Percentiles rank a stretch among this genome's conserved stretches.
These are phyloP conservation scores for Volucella inanis DNA, from an alignment of 2,888 invertebrate genomes.

Conservation along the genomic window DNA sequence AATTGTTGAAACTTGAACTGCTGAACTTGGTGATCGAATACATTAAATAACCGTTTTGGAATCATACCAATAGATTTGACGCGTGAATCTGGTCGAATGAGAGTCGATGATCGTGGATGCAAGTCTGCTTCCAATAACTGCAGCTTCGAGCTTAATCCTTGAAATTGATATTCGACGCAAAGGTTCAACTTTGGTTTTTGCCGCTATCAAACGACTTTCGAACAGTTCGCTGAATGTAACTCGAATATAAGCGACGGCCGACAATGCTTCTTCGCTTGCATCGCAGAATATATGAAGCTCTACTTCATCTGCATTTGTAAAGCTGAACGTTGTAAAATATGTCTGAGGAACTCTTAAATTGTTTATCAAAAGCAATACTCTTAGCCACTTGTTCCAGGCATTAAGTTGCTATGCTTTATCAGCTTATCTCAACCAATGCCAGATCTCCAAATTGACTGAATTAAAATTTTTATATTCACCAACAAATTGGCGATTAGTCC, in stretches of 20 bases:
- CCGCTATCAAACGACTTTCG: constrained; percentile 26
- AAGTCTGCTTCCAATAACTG: constrained; percentile 60
- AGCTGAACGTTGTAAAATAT: no score
- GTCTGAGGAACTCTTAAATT: neutral
- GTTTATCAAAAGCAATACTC: neutral
- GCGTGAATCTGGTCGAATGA: constrained; percentile 36
- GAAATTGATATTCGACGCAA: constrained; percentile 62
- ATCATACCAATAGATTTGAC: constrained; percentile 73
- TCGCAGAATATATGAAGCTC: neutral
- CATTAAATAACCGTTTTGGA: constrained; percentile 75
- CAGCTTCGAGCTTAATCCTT: constrained; percentile 67
- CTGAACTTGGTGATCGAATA: constrained; percentile 70
- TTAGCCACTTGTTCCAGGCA: neutral
- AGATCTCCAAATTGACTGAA: neutral
- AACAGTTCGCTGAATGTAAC: neutral
- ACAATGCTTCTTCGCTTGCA: neutral
- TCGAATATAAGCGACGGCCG: neutral
- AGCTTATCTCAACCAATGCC: neutral
- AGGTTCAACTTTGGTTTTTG: constrained; percentile 42
- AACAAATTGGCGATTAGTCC: no score
- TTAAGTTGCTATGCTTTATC: neutral
- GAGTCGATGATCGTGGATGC: constrained; percentile 19
- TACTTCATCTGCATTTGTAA: no score
- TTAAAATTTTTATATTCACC: neutral
- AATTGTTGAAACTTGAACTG: constrained; percentile 74